Evolutionary conservation across 2,888 invertebrate species (phyloP).

Genomic region (Cheiracanthium punctorium): DNA sequence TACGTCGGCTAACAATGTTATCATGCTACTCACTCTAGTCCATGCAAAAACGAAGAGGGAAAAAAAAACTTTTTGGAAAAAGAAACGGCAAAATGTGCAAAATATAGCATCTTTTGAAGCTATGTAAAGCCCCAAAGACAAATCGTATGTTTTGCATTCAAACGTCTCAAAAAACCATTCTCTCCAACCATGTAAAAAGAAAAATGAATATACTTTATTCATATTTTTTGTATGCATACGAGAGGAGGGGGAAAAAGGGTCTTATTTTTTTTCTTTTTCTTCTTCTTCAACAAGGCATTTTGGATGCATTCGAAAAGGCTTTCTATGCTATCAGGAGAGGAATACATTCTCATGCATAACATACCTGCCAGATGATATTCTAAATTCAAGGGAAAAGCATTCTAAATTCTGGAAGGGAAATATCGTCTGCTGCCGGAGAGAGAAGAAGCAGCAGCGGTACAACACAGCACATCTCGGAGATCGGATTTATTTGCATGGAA

Average conservation of each 20-base stretch:
- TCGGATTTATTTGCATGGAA: constrained; percentile 67
- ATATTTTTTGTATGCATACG: constrained; percentile 23
- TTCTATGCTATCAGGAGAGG: neutral
- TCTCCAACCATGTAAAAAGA: constrained; percentile 7
- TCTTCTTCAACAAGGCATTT: constrained; percentile 45
- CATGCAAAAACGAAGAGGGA: no score
- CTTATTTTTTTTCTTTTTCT: no score
- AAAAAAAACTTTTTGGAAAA: neutral
- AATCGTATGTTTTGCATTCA: constrained; percentile 67
- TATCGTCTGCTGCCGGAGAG: constrained; percentile 8
- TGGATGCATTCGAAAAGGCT: neutral
- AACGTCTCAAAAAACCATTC: constrained; percentile 30
- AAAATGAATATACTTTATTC: constrained; percentile 13
- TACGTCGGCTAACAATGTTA: neutral
- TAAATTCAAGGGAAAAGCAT: constrained; percentile 24
- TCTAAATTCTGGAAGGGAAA: constrained; percentile 54
- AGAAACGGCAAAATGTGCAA: neutral
- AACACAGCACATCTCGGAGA: constrained; percentile 6
- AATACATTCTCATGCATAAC: constrained; percentile 49
- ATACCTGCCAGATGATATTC: constrained; percentile 5
- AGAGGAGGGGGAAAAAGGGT: neutral
- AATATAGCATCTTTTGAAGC: constrained; percentile 20
- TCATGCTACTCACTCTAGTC: neutral
- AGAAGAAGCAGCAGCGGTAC: neutral
- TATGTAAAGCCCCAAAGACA: constrained; percentile 63